phyloP scores from a whole-genome alignment of 1,140 invertebrate species.

The Zophobas atratus region DNA sequence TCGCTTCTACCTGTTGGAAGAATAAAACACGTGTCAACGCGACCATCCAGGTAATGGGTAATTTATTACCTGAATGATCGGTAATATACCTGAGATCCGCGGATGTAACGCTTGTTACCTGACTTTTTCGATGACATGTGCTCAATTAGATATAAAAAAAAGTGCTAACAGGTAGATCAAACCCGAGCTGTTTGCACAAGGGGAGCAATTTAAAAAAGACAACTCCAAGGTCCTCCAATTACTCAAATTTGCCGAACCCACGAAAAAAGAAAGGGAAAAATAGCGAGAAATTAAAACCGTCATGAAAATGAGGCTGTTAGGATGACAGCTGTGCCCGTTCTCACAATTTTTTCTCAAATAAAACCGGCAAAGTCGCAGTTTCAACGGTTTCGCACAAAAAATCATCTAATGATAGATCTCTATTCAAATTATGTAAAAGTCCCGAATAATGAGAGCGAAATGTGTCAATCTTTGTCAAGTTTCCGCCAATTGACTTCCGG shows the following conservation, averaged over 20 bases:
- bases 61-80: conserved; percentile 47
- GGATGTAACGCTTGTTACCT: conserved; percentile 47
- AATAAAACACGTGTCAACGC: conserved; percentile 28
- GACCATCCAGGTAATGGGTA: conserved; percentile 37
- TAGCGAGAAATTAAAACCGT: too few species aligned
- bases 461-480: conserved; percentile 44
- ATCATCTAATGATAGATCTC: conserved; percentile 45
- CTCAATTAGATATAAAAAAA: conserved; percentile 33
- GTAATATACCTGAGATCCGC: conserved; percentile 43
- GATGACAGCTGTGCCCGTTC: too few species aligned
- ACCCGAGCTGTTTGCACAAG: not conserved
- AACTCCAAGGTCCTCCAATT: not conserved
- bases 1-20: too few species aligned
- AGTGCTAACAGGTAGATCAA: conserved; percentile 32
- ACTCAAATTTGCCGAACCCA: too few species aligned
- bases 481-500: conserved; percentile 49
- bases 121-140: conserved; percentile 40
- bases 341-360: conserved; percentile 3
- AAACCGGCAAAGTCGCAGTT: conserved; percentile 11
- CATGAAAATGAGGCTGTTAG: too few species aligned
- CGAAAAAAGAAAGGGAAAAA: not conserved
- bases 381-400: conserved; percentile 29
- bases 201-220: not conserved
- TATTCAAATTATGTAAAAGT: conserved; percentile 18
- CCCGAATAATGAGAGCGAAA: conserved; percentile 25